These are phyloP conservation scores for Linurgus olivaceus DNA, from an alignment of 2,797 vertebrate species.

Conservation along the genomic window DNA sequence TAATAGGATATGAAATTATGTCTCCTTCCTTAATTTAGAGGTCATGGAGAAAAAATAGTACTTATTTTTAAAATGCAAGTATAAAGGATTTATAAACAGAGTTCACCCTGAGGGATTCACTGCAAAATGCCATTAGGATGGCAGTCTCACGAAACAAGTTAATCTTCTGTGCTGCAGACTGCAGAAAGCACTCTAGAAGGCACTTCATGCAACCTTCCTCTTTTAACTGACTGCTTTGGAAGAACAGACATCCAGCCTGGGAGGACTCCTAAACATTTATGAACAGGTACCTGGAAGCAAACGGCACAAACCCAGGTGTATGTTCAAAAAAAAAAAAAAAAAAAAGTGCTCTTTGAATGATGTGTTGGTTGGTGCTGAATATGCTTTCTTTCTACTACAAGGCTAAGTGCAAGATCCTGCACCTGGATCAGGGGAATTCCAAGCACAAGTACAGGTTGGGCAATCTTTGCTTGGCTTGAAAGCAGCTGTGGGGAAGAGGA, in stretches of 20 bases:
- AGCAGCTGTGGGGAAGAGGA: rapidly evolving
- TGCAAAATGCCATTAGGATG: not conserved
- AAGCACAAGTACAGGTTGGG: not conserved
- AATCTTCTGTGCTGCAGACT: not conserved
- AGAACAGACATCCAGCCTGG: not conserved
- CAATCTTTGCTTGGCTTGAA: not conserved
- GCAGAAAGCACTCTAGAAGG: not conserved
- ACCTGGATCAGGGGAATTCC: not conserved
- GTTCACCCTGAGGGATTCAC: not conserved
- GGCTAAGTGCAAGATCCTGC: not conserved
- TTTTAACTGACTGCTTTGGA: not conserved
- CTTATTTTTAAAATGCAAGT: not conserved
- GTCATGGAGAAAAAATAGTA: not conserved
- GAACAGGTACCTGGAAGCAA: not conserved
- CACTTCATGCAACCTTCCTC: not conserved
- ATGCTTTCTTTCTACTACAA: not conserved
- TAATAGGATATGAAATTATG: slow-evolving; percentile 9
- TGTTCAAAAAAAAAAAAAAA: not conserved
- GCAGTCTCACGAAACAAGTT: not conserved
- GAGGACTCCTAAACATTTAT: not conserved
- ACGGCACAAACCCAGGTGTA: not conserved
- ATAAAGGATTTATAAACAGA: not conserved
- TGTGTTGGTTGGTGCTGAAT: not conserved
- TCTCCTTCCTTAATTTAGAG: not conserved
- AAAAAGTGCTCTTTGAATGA: not conserved